Percentiles rank a stretch among this genome's conserved stretches.
These are phyloP conservation scores for Axea sp. DNA, from an alignment of 2,888 invertebrate species.

Conservation along the genomic window DNA sequence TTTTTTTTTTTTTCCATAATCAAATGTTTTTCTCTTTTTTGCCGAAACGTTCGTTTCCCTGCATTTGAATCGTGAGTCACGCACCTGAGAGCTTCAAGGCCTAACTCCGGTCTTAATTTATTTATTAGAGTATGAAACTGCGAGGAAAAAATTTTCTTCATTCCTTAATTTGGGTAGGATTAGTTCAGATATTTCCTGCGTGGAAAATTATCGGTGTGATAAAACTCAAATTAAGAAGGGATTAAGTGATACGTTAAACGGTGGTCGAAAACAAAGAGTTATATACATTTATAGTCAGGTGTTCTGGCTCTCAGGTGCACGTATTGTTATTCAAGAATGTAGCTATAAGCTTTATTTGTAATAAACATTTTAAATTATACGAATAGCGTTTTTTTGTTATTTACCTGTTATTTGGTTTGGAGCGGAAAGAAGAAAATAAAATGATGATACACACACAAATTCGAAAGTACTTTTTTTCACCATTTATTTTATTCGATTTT, in stretches of 20 bases:
- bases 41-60: slow-evolving; percentile 19
- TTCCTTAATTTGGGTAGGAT: slow-evolving; percentile 9
- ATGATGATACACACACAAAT: no score
- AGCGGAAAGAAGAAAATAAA: slow-evolving; percentile 13
- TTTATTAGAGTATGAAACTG: neutral
- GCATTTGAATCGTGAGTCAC: slow-evolving; percentile 32
- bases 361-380: slow-evolving; percentile 77
- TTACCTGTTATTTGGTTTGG: slow-evolving; percentile 19
- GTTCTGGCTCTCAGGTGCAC: slow-evolving; percentile 76
- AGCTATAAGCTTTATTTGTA: slow-evolving; percentile 78
- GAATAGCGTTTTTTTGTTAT: slow-evolving; percentile 23
- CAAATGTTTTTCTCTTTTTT: slow-evolving; percentile 3
- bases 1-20: neutral
- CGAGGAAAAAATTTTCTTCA: neutral
- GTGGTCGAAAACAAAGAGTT: neutral
- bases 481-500: no score
- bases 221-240: slow-evolving; percentile 56
- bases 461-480: no score
- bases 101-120: slow-evolving; percentile 56
- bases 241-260: slow-evolving; percentile 20
- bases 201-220: slow-evolving; percentile 63
- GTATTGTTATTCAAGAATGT: slow-evolving; percentile 73
- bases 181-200: slow-evolving; percentile 38
- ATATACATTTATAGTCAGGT: slow-evolving; percentile 50
- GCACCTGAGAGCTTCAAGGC: slow-evolving; percentile 74